These are phyloP conservation scores for Hydrolagus colliei DNA, from an alignment of 2,797 vertebrate species.

Conservation along the genomic window DNA sequence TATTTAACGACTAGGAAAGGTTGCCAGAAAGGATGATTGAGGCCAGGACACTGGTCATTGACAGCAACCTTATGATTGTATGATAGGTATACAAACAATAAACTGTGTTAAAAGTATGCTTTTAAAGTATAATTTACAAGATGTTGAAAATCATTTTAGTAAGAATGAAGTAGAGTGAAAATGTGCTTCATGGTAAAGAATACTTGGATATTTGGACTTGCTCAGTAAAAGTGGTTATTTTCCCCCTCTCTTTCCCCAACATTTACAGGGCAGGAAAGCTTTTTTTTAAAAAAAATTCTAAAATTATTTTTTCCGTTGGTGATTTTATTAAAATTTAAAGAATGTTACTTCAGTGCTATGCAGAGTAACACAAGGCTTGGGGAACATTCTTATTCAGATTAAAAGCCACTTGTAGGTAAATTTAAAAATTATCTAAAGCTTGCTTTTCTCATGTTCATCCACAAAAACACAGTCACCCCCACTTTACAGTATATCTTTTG, in stretches of 20 bases:
- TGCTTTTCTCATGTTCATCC: no score
- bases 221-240: no score
- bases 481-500: no score
- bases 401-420: neutral
- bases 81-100: no score
- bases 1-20: no score
- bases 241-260: no score
- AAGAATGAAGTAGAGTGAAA: neutral
- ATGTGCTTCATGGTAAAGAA: neutral
- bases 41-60: no score
- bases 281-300: constrained; percentile 13
- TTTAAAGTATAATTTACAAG: neutral
- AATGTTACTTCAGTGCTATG: neutral
- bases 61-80: no score
- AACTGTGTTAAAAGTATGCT: no score
- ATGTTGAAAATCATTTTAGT: neutral
- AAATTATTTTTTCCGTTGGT: constrained; percentile 14
- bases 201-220: neutral
- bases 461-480: no score
- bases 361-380: neutral
- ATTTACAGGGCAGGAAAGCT: no score
- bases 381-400: neutral
- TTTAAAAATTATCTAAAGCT: neutral
- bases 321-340: constrained; percentile 9
- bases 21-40: no score